These are phyloP conservation scores for Nomada fucata DNA, from an alignment of 2,888 invertebrate species.

Conservation along the genomic window DNA sequence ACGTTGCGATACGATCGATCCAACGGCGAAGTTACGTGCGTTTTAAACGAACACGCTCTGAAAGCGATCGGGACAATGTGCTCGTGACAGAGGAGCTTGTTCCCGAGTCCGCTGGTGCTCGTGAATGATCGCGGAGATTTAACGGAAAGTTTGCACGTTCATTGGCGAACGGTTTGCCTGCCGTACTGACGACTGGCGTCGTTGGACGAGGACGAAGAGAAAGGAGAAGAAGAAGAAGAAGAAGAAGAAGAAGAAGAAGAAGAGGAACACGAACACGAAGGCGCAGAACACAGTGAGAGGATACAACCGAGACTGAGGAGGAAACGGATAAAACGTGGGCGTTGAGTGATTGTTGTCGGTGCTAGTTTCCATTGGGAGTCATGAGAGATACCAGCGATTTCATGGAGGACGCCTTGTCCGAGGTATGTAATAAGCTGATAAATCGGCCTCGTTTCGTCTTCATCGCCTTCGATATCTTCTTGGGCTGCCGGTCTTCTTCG, in stretches of 20 bases:
- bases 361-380: constrained; percentile 71
- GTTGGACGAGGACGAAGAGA: not conserved
- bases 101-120: too few species aligned
- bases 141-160: constrained; percentile 8
- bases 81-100: constrained; percentile 62
- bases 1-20: constrained; percentile 73
- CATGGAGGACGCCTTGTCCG: constrained; percentile 81
- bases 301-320: constrained; percentile 21
- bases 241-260: not conserved
- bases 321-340: constrained; percentile 65
- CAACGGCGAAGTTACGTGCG: constrained; percentile 53
- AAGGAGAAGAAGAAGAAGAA: not conserved
- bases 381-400: constrained; percentile 80
- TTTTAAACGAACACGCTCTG: constrained; percentile 35
- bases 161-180: not conserved
- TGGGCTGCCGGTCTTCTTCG: not conserved
- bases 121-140: not conserved
- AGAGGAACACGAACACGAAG: constrained; percentile 2
- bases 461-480: not conserved
- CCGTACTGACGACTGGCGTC: not conserved
- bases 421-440: constrained; percentile 74
- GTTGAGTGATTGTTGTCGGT: constrained; percentile 76
- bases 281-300: not conserved
- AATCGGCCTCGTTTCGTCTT: constrained; percentile 27
- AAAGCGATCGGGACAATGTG: constrained; percentile 55